Base-by-base conservation (phyloP, 1,140 invertebrate genomes). In the Diploscapter pachys region DNA sequence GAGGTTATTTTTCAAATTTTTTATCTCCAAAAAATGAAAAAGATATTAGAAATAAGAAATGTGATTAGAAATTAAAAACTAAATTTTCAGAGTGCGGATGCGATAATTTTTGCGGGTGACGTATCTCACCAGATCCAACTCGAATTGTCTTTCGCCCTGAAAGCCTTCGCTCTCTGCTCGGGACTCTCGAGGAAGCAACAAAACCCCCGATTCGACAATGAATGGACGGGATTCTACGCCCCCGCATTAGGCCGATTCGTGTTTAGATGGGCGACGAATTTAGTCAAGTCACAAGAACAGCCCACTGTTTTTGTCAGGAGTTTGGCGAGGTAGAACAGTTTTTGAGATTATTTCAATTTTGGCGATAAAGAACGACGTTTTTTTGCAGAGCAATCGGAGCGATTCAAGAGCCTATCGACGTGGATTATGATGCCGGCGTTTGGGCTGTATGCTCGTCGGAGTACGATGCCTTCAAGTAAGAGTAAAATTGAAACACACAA, bases 181-280 rank as follows among this genome's bases (percentile, higher is more conserved):
- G 11, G 48, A 68, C 48, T 48, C 48, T 53, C 31, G 31, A 31
- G 31, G 31, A 31, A 31, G 66, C 52, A 54, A 52, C 6, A 54
- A 6, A 55, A 68, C 5, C 52, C 66, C 51, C 48, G 8, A 11
- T 48, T 68, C 6, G 66, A 55, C 48, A 68, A 68, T 68, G 63
- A 64, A 5, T 64, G 63, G 63, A 64, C 31, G 13, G 63, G 51
- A 5, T 64, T 64, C 13, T 64, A 64, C 13, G 31, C 31, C 13
- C 63, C 63, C 6, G 31, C 51, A 9, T 48, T 13, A 50, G 51
- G 13, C 6, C 5, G 63, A 64, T 9, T 64, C 5, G 51, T 64
- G 13, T 2, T 64, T 6, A 13, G 63, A 64, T 9, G 13, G 63
- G 2, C 63, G 51, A 48, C 63, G 63, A 5, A 6, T 64, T 1